These are phyloP conservation scores for Macrotus californicus DNA, from an alignment of 2,113 vertebrate species.

Conservation along the genomic window DNA sequence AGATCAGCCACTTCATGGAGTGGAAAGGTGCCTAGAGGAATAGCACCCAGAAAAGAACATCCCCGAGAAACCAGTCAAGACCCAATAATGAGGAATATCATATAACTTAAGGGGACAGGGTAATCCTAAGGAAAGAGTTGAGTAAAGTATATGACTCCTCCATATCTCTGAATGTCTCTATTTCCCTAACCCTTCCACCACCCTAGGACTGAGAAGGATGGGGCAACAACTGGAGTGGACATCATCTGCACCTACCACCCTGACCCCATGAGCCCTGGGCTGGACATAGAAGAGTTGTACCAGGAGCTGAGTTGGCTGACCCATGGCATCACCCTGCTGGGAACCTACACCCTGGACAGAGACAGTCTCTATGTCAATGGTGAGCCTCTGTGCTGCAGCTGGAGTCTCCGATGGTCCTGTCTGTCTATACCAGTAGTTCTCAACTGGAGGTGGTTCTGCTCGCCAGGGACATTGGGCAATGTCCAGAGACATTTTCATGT, in stretches of 20 bases:
- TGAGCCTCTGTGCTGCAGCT: background rate
- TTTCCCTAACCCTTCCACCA: background rate
- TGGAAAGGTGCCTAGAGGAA: background rate
- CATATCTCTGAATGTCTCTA: background rate
- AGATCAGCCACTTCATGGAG: background rate
- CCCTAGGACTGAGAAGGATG: slow-evolving; percentile 13
- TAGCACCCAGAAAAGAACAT: background rate
- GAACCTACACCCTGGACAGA: slow-evolving; percentile 48
- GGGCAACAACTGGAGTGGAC: slow-evolving; percentile 27
- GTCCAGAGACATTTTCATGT: background rate
- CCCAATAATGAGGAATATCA: background rate
- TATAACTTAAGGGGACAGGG: background rate
- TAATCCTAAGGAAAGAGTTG: background rate
- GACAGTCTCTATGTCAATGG: slow-evolving; percentile 52
- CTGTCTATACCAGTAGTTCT: background rate
- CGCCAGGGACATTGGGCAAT: background rate
- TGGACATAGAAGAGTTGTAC: slow-evolving; percentile 24
- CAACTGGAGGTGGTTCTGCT: background rate
- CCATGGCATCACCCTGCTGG: background rate
- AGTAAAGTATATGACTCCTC: background rate
- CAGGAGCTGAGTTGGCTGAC: slow-evolving; percentile 48
- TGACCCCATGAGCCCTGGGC: background rate
- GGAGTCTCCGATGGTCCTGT: too few species aligned
- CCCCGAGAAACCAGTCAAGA: background rate
- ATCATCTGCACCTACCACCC: slow-evolving; percentile 7